A percentile compares a stretch with the other conserved stretches of the same genome.
Evolutionary conservation across 2,888 invertebrate genomes (phyloP).

Genomic region (Habrosyne pyritoides): DNA sequence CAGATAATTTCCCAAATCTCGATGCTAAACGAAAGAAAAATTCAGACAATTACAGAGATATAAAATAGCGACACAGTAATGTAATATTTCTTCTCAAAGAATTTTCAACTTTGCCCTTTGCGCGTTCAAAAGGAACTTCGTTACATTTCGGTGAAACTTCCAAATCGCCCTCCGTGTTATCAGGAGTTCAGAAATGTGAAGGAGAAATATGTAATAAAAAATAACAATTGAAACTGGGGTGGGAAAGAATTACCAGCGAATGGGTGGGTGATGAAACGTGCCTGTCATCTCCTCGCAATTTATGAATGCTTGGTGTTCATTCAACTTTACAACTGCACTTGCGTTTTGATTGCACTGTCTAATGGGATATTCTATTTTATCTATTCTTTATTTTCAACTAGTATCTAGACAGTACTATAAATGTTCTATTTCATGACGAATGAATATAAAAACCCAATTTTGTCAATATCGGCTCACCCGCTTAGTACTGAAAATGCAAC

Average conservation of each 20-base stretch:
- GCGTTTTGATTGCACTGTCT: neutral
- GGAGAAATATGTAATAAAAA: constrained; percentile 32
- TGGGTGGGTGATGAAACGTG: constrained; percentile 31
- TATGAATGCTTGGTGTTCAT: constrained; percentile 16
- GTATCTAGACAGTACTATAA: too few relatives aligned
- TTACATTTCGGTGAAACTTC: constrained; percentile 26
- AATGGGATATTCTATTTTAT: neutral
- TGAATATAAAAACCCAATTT: too few relatives aligned
- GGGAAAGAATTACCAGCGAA: constrained; percentile 29
- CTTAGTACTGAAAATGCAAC: too few relatives aligned
- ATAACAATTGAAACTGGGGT: constrained; percentile 30
- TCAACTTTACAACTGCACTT: neutral
- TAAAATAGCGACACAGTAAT: constrained; percentile 13
- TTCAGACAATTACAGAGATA: constrained; percentile 10
- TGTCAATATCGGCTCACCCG: too few relatives aligned
- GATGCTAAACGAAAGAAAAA: constrained; percentile 8
- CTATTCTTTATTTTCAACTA: neutral
- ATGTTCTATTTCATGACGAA: too few relatives aligned
- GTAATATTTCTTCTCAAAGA: constrained; percentile 15
- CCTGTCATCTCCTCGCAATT: constrained; percentile 19
- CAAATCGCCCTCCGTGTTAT: constrained; percentile 17
- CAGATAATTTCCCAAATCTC: constrained; percentile 8
- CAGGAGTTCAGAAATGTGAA: constrained; percentile 30
- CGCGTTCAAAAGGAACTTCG: constrained; percentile 17
- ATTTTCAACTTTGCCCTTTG: constrained; percentile 14